Evolutionary conservation across 2,888 invertebrate species (phyloP), one percentile per base, ranked within the genome.

Genomic region (Agapetus fuscipes): DNA sequence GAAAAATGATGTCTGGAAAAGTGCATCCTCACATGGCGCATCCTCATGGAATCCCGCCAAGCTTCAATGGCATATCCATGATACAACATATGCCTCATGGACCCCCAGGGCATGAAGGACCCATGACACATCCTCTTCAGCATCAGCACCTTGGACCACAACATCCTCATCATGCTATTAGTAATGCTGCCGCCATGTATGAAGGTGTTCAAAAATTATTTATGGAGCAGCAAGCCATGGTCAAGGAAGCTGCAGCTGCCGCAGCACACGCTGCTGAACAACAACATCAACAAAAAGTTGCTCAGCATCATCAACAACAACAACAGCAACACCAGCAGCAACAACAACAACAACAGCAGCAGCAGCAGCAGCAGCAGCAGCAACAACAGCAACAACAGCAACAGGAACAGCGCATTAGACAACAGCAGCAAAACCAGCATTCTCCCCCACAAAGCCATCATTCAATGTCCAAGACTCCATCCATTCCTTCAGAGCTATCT

Each of bases 161-260:
- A 3, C 70, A 67, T 53, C 69, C 64, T 29, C 80, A 73, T 59
- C 76, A 66, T 54, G 74, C 68, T 53, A 73, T 74, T 52, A 79
- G 71, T 57, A 74, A 71, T 50, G 77, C 76, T 15, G 71, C 72
- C 10, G 76, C 76, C 14, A 83, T 85, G 80, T 84, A 86, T 61
- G 71, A 85, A 49, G 82, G 83, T 50, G 78, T 80, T 31, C 83
- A 86, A 54, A 83, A 85, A 55, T 66, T 86, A 53, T 79, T 86
- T 55, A 67, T 83, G 63, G 85, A 87, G 60, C 81, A 85, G 58
- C 68, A 82, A 67, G 81, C 80, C 45, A 71, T 82, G 62, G 81
- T 78, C 14, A 76, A 77, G 51, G 73, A 80, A 62, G 71, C 76
- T 31, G 63, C 73, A 50, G 48, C 71, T 67, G 50, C 63, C 74